Conservation (phyloP, 2,797 vertebrate species). For the Semaprochilodus insignis region DNA sequence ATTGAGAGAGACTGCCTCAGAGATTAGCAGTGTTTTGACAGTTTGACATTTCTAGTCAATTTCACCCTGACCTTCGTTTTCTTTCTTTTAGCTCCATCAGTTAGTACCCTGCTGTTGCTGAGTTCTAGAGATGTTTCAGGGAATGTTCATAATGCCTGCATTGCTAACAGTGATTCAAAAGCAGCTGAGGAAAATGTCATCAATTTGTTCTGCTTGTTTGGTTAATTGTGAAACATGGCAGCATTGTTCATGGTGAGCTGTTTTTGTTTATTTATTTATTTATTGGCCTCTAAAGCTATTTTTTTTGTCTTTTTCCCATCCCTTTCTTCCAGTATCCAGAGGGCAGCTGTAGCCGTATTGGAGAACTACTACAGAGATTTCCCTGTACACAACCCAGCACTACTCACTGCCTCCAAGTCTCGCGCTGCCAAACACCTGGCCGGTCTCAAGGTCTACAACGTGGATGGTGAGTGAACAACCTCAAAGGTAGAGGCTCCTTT, state of each 20-base stretch:
- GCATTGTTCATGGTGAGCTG: not conserved
- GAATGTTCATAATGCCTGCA: not conserved
- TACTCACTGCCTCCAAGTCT: slow-evolving; percentile 89
- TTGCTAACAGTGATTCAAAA: not conserved
- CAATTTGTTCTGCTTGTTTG: not conserved
- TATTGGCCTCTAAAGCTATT: not conserved
- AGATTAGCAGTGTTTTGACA: slow-evolving; percentile 5
- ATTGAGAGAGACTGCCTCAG: not conserved
- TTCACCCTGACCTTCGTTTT: not conserved
- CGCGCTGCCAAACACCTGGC: slow-evolving; percentile 90
- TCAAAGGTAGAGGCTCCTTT: too few species aligned
- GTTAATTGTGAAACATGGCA: not conserved
- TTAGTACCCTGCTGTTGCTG: not conserved
- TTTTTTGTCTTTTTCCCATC: not conserved
- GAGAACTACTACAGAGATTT: slow-evolving; percentile 97
- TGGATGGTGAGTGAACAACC: slow-evolving; percentile 85
- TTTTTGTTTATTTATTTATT: too few species aligned
- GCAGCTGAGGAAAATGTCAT: not conserved
- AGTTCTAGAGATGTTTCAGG: not conserved
- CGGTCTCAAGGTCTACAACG: slow-evolving; percentile 93
- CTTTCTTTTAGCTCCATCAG: not conserved
- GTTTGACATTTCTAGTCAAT: slow-evolving; percentile 6
- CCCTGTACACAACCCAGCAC: slow-evolving; percentile 89
- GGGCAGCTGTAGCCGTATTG: slow-evolving; percentile 89
- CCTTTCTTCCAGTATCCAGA: slow-evolving; percentile 82